Conservation (phyloP, 2,797 vertebrate species). For the Tympanoctomys barrerae region DNA sequence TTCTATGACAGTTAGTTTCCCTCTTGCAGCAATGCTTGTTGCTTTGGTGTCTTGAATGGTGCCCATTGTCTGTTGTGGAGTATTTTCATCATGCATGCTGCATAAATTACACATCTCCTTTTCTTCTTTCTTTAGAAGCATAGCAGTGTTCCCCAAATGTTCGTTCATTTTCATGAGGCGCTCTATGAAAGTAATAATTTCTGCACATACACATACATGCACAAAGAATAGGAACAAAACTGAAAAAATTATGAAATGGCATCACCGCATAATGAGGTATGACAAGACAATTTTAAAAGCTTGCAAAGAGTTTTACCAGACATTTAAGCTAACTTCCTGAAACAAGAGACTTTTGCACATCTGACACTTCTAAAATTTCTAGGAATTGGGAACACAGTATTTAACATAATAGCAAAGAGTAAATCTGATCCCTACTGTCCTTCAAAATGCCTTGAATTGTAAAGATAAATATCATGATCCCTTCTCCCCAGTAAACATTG, state of each 20-base stretch:
- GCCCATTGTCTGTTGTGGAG: conserved; percentile 55
- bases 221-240: conserved; percentile 65
- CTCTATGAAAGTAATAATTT: conserved; percentile 75
- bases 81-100: conserved; percentile 52
- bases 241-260: conserved; percentile 55
- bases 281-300: not conserved
- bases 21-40: conserved; percentile 63
- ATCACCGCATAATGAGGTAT: not conserved
- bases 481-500: not conserved
- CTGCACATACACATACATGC: conserved; percentile 77
- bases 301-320: not conserved
- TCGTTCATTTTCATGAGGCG: conserved; percentile 83
- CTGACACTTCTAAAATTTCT: not conserved
- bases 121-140: conserved; percentile 83
- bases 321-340: not conserved
- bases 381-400: not conserved
- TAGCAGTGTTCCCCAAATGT: conserved; percentile 79
- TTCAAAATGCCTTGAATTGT: conserved; percentile 25
- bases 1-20: conserved; percentile 67
- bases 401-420: not conserved
- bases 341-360: conserved; percentile 7
- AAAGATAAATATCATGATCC: not conserved
- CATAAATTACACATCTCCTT: conserved; percentile 76
- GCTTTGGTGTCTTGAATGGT: conserved; percentile 71
- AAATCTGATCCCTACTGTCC: not conserved